Conservation (phyloP, 2,113 vertebrate species). For the Hystrix brachyura region DNA sequence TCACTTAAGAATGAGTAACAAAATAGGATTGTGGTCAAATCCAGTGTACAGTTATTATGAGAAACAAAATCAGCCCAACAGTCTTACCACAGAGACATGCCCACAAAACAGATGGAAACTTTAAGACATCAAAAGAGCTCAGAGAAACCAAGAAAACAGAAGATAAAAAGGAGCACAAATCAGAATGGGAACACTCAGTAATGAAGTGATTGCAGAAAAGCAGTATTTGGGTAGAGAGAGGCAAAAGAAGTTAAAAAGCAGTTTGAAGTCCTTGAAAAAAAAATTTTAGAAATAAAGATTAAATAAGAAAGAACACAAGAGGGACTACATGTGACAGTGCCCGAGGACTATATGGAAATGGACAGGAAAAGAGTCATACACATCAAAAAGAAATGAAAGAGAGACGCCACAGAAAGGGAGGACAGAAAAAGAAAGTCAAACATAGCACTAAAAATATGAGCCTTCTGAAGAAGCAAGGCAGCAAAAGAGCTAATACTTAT, state of each 20-base stretch:
- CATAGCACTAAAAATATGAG: not conserved
- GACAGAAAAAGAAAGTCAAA: not conserved
- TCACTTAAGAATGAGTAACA: constrained; percentile 60
- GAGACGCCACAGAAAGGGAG: not conserved
- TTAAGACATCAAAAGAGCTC: constrained; percentile 33
- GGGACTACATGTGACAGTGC: not conserved
- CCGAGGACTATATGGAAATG: not conserved
- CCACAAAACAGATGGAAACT: constrained; percentile 57
- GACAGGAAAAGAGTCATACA: not conserved
- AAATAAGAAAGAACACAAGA: not conserved
- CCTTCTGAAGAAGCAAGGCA: not conserved
- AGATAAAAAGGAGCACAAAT: not conserved
- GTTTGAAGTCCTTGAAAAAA: not conserved
- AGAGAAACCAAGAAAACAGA: constrained; percentile 30
- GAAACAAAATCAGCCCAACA: constrained; percentile 16
- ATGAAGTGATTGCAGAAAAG: not conserved
- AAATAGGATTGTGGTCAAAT: constrained; percentile 63
- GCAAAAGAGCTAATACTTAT: not conserved
- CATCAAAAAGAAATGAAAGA: not conserved
- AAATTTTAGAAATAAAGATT: not conserved
- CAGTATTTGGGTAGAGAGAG: not conserved
- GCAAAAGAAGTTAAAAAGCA: not conserved
- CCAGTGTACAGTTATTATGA: constrained; percentile 41
- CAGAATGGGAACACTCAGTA: not conserved
- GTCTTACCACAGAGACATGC: constrained; percentile 59